Evolutionary conservation across 2,113 vertebrate genomes (phyloP).

Genomic region (Haplotaxodon microlepis): DNA sequence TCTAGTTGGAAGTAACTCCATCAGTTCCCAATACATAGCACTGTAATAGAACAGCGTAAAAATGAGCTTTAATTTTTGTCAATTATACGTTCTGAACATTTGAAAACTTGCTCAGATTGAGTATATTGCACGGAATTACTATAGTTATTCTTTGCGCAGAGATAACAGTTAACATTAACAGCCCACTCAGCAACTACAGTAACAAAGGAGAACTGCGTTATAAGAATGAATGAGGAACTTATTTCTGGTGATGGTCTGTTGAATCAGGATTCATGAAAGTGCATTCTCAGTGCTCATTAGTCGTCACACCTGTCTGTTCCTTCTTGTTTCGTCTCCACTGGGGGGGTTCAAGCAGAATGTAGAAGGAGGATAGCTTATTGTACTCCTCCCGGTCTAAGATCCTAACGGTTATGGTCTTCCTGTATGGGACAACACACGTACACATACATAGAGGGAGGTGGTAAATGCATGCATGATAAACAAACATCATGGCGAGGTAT

Average conservation of each 20-base stretch:
- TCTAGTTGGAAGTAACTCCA: background rate
- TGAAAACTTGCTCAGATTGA: background rate
- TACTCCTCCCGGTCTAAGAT: conserved; percentile 98
- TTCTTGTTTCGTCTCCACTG: conserved; percentile 84
- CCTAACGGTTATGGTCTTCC: conserved; percentile 96
- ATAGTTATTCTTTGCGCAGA: background rate
- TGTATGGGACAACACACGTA: conserved; percentile 83
- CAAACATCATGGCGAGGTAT: conserved; percentile 54
- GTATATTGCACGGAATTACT: background rate
- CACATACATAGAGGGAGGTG: conserved; percentile 70
- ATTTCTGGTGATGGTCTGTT: background rate
- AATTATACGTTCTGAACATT: background rate
- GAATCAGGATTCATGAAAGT: background rate
- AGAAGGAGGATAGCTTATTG: conserved; percentile 99
- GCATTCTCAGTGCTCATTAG: conserved; percentile 33
- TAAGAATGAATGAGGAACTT: background rate
- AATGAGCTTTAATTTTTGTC: background rate
- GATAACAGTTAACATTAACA: background rate
- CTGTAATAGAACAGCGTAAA: accelerated
- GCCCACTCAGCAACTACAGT: background rate
- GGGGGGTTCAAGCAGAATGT: conserved; percentile 89
- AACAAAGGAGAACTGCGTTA: accelerated
- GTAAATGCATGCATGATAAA: conserved; percentile 71
- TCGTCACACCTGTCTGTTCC: conserved; percentile 96
- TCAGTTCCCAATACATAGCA: background rate